These are phyloP conservation scores for Sebastes vulpes DNA, from an alignment of 2,797 vertebrate genomes.

Conservation along the genomic window DNA sequence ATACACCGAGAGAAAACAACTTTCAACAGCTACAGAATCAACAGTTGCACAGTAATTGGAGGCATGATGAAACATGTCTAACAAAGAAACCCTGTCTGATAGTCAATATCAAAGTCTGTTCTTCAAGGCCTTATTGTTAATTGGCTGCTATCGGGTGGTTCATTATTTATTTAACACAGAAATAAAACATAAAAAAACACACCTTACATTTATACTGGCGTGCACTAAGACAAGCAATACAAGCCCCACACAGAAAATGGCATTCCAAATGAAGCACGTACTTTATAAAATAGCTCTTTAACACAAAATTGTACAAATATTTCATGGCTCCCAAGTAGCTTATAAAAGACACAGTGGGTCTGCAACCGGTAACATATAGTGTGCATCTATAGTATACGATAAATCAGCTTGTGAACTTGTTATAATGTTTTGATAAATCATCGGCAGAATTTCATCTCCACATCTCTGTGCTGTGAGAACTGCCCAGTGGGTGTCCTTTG, in stretches of 20 bases:
- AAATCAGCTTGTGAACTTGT: slow-evolving; percentile 13
- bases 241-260: neutral
- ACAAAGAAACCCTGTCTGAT: slow-evolving; percentile 15
- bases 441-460: slow-evolving; percentile 11
- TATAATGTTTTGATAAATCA: slow-evolving; percentile 34
- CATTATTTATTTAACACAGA: slow-evolving; percentile 12
- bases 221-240: slow-evolving; percentile 24
- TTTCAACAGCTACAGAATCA: slow-evolving; percentile 77
- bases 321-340: slow-evolving; percentile 59
- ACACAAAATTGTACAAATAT: slow-evolving; percentile 30
- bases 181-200: slow-evolving; percentile 8
- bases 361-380: slow-evolving; percentile 1
- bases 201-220: neutral
- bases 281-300: slow-evolving; percentile 9
- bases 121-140: neutral
- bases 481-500: slow-evolving; percentile 51
- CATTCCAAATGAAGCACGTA: slow-evolving; percentile 8
- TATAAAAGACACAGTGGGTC: slow-evolving; percentile 13
- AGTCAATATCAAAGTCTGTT: slow-evolving; percentile 26
- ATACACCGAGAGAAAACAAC: slow-evolving; percentile 82
- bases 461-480: slow-evolving; percentile 25
- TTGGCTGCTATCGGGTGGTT: neutral
- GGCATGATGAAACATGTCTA: slow-evolving; percentile 17
- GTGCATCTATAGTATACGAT: neutral
- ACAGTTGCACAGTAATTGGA: slow-evolving; percentile 32